Percentiles rank a stretch among this genome's conserved stretches.
phyloP scores from a whole-genome alignment of 2,113 vertebrate genomes.

The Sclerurus mexicanus region DNA sequence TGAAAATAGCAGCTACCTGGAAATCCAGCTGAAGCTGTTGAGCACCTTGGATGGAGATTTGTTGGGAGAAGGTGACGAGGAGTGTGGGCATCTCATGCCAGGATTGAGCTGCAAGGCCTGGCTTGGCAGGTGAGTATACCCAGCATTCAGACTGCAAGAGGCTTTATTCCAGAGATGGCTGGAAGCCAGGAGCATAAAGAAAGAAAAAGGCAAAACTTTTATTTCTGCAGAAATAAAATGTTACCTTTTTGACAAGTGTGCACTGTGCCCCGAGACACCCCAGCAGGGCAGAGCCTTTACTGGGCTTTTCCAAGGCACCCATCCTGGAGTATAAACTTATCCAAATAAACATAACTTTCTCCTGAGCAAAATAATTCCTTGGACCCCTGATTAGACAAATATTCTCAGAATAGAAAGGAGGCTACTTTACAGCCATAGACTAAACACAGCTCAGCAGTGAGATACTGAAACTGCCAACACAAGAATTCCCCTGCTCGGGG shows the following conservation, averaged over 20 bases:
- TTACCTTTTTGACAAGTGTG: not conserved
- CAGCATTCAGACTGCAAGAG: not conserved
- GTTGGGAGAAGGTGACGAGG: not conserved
- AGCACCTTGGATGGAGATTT: not conserved
- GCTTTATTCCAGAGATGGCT: not conserved
- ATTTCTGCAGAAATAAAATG: not conserved
- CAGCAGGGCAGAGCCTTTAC: not conserved
- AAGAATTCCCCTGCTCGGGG: not conserved
- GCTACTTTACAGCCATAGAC: conserved; percentile 30
- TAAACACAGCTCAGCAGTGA: conserved; percentile 28
- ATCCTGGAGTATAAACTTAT: not conserved
- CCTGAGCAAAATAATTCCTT: not conserved
- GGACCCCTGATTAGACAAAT: conserved; percentile 17
- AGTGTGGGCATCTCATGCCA: fast-evolving
- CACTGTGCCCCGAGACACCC: not conserved
- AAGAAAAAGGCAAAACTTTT: not conserved
- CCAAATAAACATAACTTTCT: conserved; percentile 22
- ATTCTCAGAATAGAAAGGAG: conserved; percentile 44
- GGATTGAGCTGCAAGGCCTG: not conserved
- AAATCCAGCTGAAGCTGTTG: not conserved
- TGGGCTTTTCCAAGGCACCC: not conserved
- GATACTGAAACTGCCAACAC: not conserved
- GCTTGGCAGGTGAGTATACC: not conserved
- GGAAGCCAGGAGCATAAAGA: not conserved
- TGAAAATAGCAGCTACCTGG: not conserved